These are phyloP conservation scores for Syngnathus floridae DNA, from an alignment of 2,113 vertebrate species.

Conservation along the genomic window DNA sequence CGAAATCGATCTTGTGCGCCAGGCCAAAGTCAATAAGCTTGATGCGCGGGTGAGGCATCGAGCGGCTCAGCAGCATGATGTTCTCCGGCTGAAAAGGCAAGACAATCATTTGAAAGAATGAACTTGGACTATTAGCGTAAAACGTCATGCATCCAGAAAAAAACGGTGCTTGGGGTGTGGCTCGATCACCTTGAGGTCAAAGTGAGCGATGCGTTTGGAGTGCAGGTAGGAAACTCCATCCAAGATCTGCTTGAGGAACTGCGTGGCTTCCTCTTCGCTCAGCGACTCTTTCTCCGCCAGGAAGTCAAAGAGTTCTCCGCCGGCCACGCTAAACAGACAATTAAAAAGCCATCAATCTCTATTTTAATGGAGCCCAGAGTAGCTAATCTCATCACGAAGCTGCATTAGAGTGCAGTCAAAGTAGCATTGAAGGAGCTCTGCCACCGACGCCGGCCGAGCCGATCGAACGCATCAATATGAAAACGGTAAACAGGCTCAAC, in stretches of 20 bases:
- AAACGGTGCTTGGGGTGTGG: neutral
- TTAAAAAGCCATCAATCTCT: conserved; percentile 42
- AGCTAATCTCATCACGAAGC: conserved; percentile 50
- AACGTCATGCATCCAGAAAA: too few relatives aligned
- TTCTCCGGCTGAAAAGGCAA: conserved; percentile 82
- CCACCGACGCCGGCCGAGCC: neutral
- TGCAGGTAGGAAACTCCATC: conserved; percentile 96
- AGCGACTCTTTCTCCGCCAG: conserved; percentile 97
- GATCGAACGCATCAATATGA: neutral
- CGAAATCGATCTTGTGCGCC: conserved; percentile 96
- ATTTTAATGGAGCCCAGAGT: conserved; percentile 39
- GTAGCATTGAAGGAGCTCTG: conserved; percentile 10
- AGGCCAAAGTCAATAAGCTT: conserved; percentile 98
- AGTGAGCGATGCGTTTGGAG: conserved; percentile 91
- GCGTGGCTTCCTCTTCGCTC: conserved; percentile 93
- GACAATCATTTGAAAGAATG: neutral
- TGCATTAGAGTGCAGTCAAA: conserved; percentile 26
- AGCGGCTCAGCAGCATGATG: conserved; percentile 94
- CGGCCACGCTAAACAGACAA: conserved; percentile 79
- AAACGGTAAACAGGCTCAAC: neutral
- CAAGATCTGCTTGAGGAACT: conserved; percentile 98
- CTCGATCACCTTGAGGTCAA: conserved; percentile 88
- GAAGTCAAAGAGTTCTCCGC: conserved; percentile 96
- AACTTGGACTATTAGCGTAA: too few relatives aligned
- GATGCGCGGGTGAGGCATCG: conserved; percentile 89